phyloP scores from a whole-genome alignment of 2,888 invertebrate genomes.

The Eristalis arbustorum region DNA sequence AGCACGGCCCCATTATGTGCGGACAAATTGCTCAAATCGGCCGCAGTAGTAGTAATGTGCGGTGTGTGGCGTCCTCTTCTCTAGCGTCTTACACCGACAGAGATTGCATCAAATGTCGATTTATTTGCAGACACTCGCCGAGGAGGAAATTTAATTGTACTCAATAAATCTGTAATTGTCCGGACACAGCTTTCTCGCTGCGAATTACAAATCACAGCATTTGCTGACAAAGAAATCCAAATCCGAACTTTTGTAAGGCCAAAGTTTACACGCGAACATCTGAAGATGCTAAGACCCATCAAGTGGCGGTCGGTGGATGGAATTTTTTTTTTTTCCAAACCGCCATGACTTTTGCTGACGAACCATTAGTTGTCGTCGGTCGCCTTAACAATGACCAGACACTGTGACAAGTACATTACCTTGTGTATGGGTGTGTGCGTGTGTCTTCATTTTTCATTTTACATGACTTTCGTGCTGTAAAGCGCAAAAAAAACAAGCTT shows the following conservation, averaged over 20 bases:
- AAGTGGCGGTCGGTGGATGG: neutral
- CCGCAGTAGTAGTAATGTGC: neutral
- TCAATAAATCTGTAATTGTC: conserved; percentile 56
- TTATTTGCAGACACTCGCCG: conserved; percentile 20
- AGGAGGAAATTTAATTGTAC: conserved; percentile 54
- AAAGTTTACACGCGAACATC: conserved; percentile 35
- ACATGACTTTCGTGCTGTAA: conserved; percentile 23
- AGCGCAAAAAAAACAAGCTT: conserved; percentile 28
- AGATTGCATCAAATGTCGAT: conserved; percentile 47
- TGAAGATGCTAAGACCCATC: neutral
- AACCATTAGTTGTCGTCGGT: neutral
- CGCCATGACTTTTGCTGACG: neutral
- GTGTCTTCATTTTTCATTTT: neutral
- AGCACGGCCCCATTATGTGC: conserved; percentile 33
- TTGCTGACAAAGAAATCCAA: conserved; percentile 18
- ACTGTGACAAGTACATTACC: neutral
- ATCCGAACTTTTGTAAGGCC: conserved; percentile 25
- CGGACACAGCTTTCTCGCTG: conserved; percentile 49
- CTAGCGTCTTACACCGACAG: neutral
- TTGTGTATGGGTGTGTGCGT: no score
- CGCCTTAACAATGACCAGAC: conserved; percentile 21
- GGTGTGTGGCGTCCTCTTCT: neutral
- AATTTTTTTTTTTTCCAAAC: neutral
- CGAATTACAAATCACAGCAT: conserved; percentile 21
- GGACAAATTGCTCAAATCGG: conserved; percentile 53